Base-by-base conservation (phyloP, 2,888 invertebrate species). In the Ophion ellenae region DNA sequence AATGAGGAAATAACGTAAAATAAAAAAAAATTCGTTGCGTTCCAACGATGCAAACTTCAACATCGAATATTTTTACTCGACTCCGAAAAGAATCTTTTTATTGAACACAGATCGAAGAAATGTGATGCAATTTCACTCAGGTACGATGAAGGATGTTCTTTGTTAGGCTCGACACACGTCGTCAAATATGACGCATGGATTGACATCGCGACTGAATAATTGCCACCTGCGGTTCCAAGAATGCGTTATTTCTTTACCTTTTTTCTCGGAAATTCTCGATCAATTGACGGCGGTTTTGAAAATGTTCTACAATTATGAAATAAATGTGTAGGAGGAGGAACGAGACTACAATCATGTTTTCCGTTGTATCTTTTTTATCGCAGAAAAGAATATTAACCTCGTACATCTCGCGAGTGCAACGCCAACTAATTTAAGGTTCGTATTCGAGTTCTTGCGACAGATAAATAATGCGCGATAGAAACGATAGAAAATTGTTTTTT, bases 361-460 rank as follows among this genome's bases (percentile, higher is more conserved):
- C 73, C 66, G 61, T 74, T 81, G 70, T 77, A 69, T 83, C 67
- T 80, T 20, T 83, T 20, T 76, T 63, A 83, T 73, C 53, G 73
- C 85, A 80, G 83, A 83, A 81, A 70, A 83, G 76, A 81, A 83
- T 74, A 83, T 61, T 86, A 86, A 83, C 61, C 61, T 81, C 81
- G 81, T 81, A 81, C 81, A 83, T 77, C 76, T 81, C 47, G 79
- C 71, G 83, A 78, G 86, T 83, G 73, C 83, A 83, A 81, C 86
- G 20, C 63, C 85, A 75, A 83, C 86, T 83, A 10, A 75, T 74
- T 74, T 47, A 83, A 86, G 86, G 86, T 86, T 86, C 83, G 86
- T 86, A 83, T 67, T 32, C 61, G 69, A 78, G 61, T 24, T 63
- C 57, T 61, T 67, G 17, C 61, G 47, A 63, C 70, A 28, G 47